Evolutionary conservation across 2,113 vertebrate genomes (phyloP).

Genomic region (Larimichthys polyactis): DNA sequence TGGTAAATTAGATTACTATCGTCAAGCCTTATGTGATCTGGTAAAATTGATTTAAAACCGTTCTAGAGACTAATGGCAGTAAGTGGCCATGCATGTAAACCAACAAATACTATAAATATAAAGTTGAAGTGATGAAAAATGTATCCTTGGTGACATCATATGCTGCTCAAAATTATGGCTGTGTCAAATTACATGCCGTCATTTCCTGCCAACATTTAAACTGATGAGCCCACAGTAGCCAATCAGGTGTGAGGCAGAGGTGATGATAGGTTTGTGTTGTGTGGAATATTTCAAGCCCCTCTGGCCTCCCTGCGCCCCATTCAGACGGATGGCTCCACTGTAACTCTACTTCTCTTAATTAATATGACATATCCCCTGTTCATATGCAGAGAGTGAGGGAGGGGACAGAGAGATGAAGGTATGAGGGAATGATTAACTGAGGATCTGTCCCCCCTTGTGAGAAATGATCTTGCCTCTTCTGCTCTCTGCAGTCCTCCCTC

Average conservation of each 20-base stretch:
- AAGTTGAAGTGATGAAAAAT: slow-evolving; percentile 45
- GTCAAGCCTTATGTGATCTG: background rate
- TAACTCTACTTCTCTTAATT: slow-evolving; percentile 81
- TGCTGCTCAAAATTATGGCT: slow-evolving; percentile 24
- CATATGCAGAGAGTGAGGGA: slow-evolving; percentile 86
- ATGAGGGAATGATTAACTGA: slow-evolving; percentile 94
- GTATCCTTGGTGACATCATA: slow-evolving; percentile 38
- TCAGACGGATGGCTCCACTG: slow-evolving; percentile 77
- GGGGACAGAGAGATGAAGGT: slow-evolving; percentile 76
- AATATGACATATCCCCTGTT: slow-evolving; percentile 83
- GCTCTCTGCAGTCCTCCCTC: slow-evolving; percentile 42
- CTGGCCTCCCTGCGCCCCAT: slow-evolving; percentile 55
- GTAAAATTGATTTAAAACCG: background rate
- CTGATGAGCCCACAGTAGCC: slow-evolving; percentile 65
- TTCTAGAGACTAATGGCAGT: background rate
- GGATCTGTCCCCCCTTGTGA: slow-evolving; percentile 70
- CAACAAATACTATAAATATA: background rate
- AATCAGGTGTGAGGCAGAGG: slow-evolving; percentile 70
- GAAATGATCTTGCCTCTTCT: slow-evolving; percentile 69
- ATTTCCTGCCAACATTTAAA: slow-evolving; percentile 59
- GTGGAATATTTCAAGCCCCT: slow-evolving; percentile 67
- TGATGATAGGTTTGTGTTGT: slow-evolving; percentile 73
- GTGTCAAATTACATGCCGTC: slow-evolving; percentile 50
- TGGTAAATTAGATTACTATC: too few relatives aligned
- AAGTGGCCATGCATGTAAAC: background rate